Percentiles rank a stretch among this genome's conserved stretches.
Evolutionary conservation across 1,140 invertebrate genomes (phyloP).

Genomic region (Tenebrio molitor): DNA sequence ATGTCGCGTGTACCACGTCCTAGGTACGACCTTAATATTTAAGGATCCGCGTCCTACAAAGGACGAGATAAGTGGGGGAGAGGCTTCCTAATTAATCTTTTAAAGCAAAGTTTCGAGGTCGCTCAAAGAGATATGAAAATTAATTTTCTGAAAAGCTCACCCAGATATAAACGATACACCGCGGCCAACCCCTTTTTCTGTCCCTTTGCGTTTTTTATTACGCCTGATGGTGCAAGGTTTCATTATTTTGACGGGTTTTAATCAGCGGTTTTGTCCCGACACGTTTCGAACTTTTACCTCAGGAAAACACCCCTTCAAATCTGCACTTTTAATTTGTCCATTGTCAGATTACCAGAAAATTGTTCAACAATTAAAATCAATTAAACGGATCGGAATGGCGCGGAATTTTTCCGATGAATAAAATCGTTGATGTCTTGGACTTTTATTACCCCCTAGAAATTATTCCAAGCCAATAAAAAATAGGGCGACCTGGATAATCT

Average conservation of each 20-base stretch:
- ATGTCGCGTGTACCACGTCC: background rate
- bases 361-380: too few species aligned
- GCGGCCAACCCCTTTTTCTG: conserved; percentile 1
- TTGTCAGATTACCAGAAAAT: too few species aligned
- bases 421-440: too few species aligned
- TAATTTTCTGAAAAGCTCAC: conserved; percentile 55
- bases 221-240: background rate
- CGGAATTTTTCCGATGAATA: too few species aligned
- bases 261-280: background rate
- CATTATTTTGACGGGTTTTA: conserved; percentile 1
- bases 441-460: too few species aligned
- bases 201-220: background rate
- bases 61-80: conserved; percentile 52
- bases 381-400: too few species aligned
- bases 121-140: conserved; percentile 58
- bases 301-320: too few species aligned
- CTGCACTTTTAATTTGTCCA: too few species aligned
- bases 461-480: too few species aligned
- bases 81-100: conserved; percentile 56
- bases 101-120: conserved; percentile 52
- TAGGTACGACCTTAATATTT: background rate
- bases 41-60: conserved; percentile 34
- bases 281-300: background rate
- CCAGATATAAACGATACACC: conserved; percentile 37
- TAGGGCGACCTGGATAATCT: too few species aligned